A percentile compares a stretch with the other conserved stretches of the same genome.
Evolutionary conservation across 2,113 vertebrate species (phyloP).

Genomic region (Lepus americanus): DNA sequence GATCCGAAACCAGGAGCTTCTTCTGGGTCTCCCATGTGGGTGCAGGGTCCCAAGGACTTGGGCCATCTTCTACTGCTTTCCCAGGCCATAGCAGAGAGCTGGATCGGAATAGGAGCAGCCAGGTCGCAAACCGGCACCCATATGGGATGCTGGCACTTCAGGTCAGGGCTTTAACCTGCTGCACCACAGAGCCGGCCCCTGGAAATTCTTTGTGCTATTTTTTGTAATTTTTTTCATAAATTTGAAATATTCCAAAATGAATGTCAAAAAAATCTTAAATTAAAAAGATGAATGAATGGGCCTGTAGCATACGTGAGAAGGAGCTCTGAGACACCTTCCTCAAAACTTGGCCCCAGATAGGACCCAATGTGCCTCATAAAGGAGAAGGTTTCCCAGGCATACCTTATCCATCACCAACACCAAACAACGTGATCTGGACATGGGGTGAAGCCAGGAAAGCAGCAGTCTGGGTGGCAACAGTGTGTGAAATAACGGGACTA

Average conservation of each 20-base stretch:
- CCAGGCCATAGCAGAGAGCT: no score
- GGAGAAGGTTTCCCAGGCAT: not conserved
- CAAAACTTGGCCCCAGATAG: not conserved
- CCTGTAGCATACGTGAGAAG: not conserved
- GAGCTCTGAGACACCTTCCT: not conserved
- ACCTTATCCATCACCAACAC: not conserved
- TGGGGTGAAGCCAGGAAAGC: not conserved
- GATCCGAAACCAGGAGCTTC: no score
- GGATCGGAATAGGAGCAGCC: no score
- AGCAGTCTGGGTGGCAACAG: not conserved
- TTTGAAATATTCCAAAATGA: not conserved
- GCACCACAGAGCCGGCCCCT: no score
- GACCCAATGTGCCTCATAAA: not conserved
- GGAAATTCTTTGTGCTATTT: not conserved
- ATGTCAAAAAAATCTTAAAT: not conserved
- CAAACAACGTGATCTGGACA: not conserved
- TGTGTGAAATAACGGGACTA: not conserved
- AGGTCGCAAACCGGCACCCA: no score
- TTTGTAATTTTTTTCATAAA: constrained; percentile 9
- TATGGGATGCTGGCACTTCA: no score
- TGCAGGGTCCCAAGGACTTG: no score
- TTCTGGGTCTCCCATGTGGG: no score
- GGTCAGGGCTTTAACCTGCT: no score
- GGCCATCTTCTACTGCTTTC: no score
- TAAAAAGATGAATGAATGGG: not conserved